Conservation (phyloP, 2,797 vertebrate species). For the Tenualosa ilisha region DNA sequence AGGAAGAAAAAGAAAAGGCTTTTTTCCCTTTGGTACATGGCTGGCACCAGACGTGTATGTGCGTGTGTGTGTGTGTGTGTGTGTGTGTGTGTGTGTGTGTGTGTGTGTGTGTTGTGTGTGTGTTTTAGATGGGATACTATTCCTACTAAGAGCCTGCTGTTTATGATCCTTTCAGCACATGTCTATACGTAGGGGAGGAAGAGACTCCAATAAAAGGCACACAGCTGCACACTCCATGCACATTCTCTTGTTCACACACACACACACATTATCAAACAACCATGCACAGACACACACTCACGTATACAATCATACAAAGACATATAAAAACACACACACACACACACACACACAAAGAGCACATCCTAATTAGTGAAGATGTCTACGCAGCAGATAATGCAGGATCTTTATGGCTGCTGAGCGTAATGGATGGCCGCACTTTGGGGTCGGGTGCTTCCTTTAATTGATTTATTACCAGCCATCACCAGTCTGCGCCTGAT, state of each 20-base stretch:
- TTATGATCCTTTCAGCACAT: neutral
- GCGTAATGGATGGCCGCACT: slow-evolving; percentile 15
- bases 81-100: neutral
- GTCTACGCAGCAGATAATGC: slow-evolving; percentile 34
- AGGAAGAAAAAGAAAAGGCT: too few relatives aligned
- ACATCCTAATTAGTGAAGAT: slow-evolving; percentile 30
- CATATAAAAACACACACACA: neutral
- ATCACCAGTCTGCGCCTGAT: slow-evolving; percentile 19
- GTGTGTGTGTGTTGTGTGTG: neutral
- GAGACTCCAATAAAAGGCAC: neutral
- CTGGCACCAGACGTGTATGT: neutral
- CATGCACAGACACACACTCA: neutral
- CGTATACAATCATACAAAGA: neutral
- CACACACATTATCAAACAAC: neutral
- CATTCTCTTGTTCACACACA: slow-evolving; percentile 1
- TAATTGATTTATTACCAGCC: slow-evolving; percentile 44
- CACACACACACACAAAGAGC: neutral
- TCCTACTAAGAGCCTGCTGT: neutral
- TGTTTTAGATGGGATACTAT: neutral
- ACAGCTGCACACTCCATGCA: slow-evolving; percentile 14
- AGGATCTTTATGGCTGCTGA: slow-evolving; percentile 29
- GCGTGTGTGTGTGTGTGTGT: neutral
- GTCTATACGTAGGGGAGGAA: neutral
- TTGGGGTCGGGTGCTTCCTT: slow-evolving; percentile 27
- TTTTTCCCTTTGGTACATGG: neutral